Evolutionary conservation across 2,888 invertebrate species (phyloP).

Genomic region (Margaritifera margaritifera): DNA sequence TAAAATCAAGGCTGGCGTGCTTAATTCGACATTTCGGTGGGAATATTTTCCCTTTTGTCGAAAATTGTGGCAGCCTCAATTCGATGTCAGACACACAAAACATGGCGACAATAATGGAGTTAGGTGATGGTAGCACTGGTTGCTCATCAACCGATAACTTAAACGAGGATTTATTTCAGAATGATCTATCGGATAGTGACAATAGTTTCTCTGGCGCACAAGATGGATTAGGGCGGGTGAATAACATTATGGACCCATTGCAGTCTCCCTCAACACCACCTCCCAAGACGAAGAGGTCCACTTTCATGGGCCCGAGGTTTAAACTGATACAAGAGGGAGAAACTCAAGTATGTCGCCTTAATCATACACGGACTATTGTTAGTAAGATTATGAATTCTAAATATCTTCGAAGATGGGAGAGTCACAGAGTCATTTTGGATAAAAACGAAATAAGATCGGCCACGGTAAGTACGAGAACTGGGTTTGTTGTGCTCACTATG

Average conservation of each 20-base stretch:
- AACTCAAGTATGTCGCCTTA: constrained; percentile 83
- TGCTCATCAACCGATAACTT: constrained; percentile 26
- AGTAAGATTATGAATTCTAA: constrained; percentile 86
- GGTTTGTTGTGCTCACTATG: neutral
- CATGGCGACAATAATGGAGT: constrained; percentile 29
- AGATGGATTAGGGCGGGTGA: constrained; percentile 22
- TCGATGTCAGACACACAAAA: constrained; percentile 23
- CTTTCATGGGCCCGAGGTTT: constrained; percentile 72
- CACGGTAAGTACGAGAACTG: constrained; percentile 78
- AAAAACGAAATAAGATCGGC: constrained; percentile 82
- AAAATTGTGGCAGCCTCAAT: constrained; percentile 26
- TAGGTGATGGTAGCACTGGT: constrained; percentile 24
- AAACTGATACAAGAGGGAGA: constrained; percentile 83
- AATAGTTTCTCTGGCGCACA: constrained; percentile 9
- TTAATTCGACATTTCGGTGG: constrained; percentile 34
- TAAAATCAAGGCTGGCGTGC: constrained; percentile 38
- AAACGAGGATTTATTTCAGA: constrained; percentile 12
- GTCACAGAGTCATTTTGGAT: constrained; percentile 81
- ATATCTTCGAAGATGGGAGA: constrained; percentile 85
- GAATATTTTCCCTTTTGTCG: constrained; percentile 37
- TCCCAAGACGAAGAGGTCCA: constrained; percentile 25
- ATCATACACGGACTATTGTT: constrained; percentile 84
- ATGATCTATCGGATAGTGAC: constrained; percentile 16
- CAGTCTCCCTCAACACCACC: constrained; percentile 21
- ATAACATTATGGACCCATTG: constrained; percentile 13